phyloP scores from a whole-genome alignment of 2,888 invertebrate species.

The Hyposoter didymator region DNA sequence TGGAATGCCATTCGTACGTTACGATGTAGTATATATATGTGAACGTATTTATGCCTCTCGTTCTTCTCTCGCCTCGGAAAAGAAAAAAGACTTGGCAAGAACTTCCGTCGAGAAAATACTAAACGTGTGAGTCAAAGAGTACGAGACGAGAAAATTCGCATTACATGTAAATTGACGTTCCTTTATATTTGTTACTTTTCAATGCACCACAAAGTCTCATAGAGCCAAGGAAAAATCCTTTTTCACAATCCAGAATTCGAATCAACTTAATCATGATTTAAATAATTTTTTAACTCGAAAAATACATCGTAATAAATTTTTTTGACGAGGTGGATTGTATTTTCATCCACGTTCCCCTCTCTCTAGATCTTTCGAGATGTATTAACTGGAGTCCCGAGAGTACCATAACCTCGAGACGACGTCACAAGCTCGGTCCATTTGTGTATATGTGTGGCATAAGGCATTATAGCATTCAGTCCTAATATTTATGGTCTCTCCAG shows the following conservation, averaged over 20 bases:
- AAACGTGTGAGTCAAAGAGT: conserved; percentile 38
- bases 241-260: background rate
- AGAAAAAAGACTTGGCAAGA: conserved; percentile 46
- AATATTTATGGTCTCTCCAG: conserved; percentile 68
- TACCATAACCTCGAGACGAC: conserved; percentile 75
- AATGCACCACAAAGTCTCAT: background rate
- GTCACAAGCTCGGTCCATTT: conserved; percentile 71
- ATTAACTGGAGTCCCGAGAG: conserved; percentile 79
- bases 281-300: background rate
- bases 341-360: conserved; percentile 34
- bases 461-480: conserved; percentile 67
- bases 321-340: conserved; percentile 11
- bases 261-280: background rate
- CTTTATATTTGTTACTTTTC: background rate
- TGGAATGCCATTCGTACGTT: conserved; percentile 36
- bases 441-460: conserved; percentile 68
- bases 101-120: conserved; percentile 48
- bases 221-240: background rate
- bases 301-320: background rate
- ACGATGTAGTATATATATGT: conserved; percentile 36
- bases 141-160: background rate
- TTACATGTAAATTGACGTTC: background rate
- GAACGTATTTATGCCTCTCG: conserved; percentile 35
- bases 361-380: conserved; percentile 71
- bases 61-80: conserved; percentile 28